These are phyloP conservation scores for Aviceda cuculoides DNA, from an alignment of 2,797 vertebrate species.

Conservation along the genomic window DNA sequence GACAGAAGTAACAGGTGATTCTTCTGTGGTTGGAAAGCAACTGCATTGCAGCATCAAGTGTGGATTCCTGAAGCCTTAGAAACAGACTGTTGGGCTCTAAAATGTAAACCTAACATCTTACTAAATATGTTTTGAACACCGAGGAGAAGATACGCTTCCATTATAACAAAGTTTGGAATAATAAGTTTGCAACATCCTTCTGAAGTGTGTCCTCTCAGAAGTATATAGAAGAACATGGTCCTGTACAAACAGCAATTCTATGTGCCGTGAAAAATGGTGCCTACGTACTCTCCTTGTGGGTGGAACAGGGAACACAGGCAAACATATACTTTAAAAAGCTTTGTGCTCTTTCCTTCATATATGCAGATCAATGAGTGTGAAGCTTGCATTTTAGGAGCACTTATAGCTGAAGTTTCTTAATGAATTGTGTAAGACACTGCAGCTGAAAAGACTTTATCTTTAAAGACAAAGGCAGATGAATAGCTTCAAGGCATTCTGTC, in stretches of 20 bases:
- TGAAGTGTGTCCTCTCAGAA: background rate
- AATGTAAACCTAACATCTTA: background rate
- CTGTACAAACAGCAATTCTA: background rate
- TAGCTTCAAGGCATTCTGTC: background rate
- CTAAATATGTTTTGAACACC: background rate
- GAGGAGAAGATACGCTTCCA: background rate
- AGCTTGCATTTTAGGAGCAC: background rate
- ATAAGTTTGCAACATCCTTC: background rate
- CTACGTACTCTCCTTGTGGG: fast-evolving
- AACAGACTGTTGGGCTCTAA: background rate
- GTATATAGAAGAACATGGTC: fast-evolving
- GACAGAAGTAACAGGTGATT: background rate
- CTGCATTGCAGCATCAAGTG: background rate
- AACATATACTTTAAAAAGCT: fast-evolving
- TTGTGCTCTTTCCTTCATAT: background rate
- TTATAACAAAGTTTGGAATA: background rate
- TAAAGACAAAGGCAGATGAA: background rate
- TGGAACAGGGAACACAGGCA: background rate
- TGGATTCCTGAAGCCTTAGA: background rate
- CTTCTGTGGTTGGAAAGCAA: background rate
- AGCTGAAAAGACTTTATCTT: background rate
- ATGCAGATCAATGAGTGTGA: background rate
- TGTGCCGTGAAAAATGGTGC: fast-evolving
- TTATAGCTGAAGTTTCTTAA: background rate
- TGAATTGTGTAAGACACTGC: background rate